A percentile compares a stretch with the other conserved stretches of the same genome.
phyloP scores from a whole-genome alignment of 92 coral and sea anemone genomes.

The Metridium senile region DNA sequence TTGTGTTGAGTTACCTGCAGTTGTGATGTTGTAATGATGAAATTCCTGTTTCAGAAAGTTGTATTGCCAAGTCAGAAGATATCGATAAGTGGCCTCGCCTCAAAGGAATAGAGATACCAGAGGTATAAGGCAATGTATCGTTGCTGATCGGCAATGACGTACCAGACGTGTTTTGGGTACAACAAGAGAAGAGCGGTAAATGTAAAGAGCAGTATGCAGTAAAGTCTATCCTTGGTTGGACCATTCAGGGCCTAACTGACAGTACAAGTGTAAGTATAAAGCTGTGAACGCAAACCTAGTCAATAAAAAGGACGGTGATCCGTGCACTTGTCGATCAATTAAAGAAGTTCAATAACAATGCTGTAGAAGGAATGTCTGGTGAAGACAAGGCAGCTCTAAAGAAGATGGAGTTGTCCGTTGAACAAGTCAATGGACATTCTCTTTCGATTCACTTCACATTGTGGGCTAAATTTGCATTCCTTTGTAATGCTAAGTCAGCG shows the following conservation, averaged over 20 bases:
- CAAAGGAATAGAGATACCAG: constrained; percentile 24
- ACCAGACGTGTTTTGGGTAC: constrained; percentile 51
- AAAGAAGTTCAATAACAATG: constrained; percentile 11
- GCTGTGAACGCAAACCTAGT: neutral
- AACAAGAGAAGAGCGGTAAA: constrained; percentile 42
- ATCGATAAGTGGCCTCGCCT: constrained; percentile 37
- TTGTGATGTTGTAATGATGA: no score
- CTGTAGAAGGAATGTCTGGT: constrained; percentile 46
- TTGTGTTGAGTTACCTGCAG: no score
- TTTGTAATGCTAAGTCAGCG: constrained; percentile 7
- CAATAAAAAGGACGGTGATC: neutral
- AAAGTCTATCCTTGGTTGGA: constrained; percentile 42
- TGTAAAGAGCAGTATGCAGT: constrained; percentile 47
- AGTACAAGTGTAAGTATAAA: neutral
- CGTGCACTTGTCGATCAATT: constrained; percentile 18
- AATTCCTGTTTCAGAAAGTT: constrained; percentile 15
- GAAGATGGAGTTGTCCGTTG: constrained; percentile 12
- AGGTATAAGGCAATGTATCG: constrained; percentile 11
- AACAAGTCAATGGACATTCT: constrained; percentile 18
- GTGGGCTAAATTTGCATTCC: neutral
- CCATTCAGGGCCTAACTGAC: constrained; percentile 37
- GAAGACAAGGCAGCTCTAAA: constrained; percentile 47
- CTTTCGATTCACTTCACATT: neutral
- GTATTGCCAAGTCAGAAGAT: constrained; percentile 28
- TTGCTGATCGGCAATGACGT: constrained; percentile 42